Conservation (phyloP, 2,113 vertebrate species). For the Clarias macrocephalus region DNA sequence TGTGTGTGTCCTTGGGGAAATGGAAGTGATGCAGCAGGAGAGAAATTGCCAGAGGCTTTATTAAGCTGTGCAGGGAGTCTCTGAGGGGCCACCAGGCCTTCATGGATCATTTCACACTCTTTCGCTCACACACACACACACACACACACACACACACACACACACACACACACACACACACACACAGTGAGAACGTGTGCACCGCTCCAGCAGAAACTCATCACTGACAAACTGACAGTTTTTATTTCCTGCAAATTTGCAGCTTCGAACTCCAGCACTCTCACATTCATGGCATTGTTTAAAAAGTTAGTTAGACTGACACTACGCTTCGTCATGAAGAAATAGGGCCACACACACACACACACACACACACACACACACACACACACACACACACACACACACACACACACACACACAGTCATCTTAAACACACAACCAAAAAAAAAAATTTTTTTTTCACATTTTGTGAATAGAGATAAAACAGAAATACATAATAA, state of each 20-base stretch:
- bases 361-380: too few relatives aligned
- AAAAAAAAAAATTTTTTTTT: not conserved
- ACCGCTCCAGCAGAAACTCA: not conserved
- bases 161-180: not conserved
- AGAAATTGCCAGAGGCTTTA: not conserved
- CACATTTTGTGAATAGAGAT: not conserved
- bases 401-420: too few relatives aligned
- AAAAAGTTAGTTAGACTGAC: not conserved
- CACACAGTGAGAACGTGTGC: not conserved
- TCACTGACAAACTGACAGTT: not conserved
- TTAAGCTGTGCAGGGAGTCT: not conserved
- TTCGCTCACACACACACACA: not conserved
- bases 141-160: slow-evolving; percentile 8
- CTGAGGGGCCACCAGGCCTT: not conserved
- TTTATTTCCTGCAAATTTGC: not conserved
- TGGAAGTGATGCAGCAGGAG: not conserved
- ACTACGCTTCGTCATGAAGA: not conserved
- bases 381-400: too few relatives aligned
- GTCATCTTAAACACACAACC: not conserved
- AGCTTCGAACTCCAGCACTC: not conserved
- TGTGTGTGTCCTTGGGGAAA: not conserved
- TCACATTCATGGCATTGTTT: not conserved
- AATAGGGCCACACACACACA: not conserved
- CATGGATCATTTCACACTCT: slow-evolving; percentile 13
- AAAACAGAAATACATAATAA: not conserved